Percentiles rank a stretch among this genome's conserved stretches.
phyloP scores from a whole-genome alignment of 1,140 invertebrate species.

The Drosophila busckii region DNA sequence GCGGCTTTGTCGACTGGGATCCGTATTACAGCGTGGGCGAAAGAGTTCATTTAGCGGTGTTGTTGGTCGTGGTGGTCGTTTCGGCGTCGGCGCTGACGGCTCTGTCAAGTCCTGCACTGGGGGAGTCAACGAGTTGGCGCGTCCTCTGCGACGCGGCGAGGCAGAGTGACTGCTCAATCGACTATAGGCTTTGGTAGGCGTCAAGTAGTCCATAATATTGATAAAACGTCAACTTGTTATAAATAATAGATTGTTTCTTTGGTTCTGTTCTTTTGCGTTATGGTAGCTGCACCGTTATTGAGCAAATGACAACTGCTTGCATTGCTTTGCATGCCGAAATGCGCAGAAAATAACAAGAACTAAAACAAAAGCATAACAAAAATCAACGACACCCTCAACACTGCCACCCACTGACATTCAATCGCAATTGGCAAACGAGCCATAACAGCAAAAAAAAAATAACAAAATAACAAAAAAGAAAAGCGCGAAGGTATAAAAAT shows the following conservation, averaged over 20 bases:
- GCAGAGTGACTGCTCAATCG: conserved; percentile 33
- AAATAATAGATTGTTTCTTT: background rate
- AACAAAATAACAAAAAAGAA: too few relatives aligned
- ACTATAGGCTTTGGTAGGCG: conserved; percentile 5
- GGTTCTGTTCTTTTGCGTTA: conserved; percentile 4
- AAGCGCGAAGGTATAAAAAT: too few relatives aligned
- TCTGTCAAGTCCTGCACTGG: conserved; percentile 18
- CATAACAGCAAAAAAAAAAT: too few relatives aligned
- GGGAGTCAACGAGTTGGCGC: conserved; percentile 35
- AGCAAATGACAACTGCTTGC: conserved; percentile 22
- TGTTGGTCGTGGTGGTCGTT: conserved; percentile 14
- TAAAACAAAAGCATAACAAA: background rate
- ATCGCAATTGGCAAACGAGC: too few relatives aligned
- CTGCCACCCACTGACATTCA: too few relatives aligned
- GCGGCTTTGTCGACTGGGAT: conserved; percentile 24
- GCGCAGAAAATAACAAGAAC: conserved; percentile 1
- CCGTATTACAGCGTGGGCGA: conserved; percentile 50
- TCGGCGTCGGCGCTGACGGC: conserved; percentile 11
- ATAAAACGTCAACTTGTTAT: background rate
- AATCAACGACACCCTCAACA: too few relatives aligned
- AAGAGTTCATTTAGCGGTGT: conserved; percentile 30
- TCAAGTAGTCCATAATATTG: conserved; percentile 34
- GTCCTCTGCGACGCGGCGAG: conserved; percentile 31
- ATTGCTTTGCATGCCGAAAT: conserved; percentile 24
- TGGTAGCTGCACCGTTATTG: conserved; percentile 14